Conservation (phyloP, 2,888 invertebrate species). For the Standfussiana lucernea region DNA sequence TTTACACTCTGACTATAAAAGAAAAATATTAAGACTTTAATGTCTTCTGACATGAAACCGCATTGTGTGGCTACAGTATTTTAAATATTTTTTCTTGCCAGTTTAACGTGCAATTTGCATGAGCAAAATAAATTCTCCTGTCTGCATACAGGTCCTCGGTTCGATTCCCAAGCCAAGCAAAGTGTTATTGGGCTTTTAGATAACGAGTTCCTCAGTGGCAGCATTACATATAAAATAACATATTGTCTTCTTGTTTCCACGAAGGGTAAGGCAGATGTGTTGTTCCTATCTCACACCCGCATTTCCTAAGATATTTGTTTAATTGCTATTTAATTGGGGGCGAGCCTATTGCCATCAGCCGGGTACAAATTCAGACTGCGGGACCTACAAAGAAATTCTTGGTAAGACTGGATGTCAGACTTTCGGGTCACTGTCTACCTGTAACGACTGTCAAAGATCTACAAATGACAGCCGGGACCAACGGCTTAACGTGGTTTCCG, state of each 20-base stretch:
- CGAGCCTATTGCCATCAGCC: no score
- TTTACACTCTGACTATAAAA: constrained; percentile 9
- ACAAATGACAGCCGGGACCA: no score
- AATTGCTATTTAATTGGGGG: no score
- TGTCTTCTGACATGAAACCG: not conserved
- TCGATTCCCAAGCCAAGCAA: not conserved
- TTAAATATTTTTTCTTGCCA: constrained; percentile 15
- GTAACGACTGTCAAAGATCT: not conserved
- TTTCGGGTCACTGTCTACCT: not conserved
- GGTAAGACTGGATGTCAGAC: not conserved
- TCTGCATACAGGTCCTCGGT: not conserved
- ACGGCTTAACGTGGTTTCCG: not conserved
- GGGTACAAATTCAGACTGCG: not conserved
- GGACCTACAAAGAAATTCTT: not conserved
- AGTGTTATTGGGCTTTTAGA: not conserved
- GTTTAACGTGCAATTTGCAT: constrained; percentile 1
- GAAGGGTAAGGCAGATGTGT: no score
- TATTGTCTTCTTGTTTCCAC: not conserved
- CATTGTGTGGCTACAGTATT: constrained; percentile 18
- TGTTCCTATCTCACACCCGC: no score
- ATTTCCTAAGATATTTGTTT: no score
- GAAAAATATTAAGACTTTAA: constrained; percentile 29
- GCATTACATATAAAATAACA: not conserved
- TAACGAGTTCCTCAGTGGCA: not conserved
- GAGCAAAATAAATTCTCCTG: not conserved